Evolutionary conservation across 1,140 invertebrate genomes (phyloP).

Genomic region (Pseudomyrmex concolor): DNA sequence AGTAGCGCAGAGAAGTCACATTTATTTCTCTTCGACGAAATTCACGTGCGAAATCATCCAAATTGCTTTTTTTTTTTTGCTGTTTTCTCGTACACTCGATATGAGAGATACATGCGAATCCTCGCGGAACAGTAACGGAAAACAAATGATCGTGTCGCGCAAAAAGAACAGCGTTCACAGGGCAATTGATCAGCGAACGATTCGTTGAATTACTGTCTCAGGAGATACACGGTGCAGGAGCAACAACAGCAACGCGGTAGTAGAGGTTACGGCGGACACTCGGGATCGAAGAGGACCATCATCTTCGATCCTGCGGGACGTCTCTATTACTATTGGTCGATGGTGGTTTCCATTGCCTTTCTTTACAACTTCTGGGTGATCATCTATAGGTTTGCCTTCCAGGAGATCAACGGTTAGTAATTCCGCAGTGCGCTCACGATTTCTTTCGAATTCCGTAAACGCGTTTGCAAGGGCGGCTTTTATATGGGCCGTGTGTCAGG

Average conservation of each 20-base stretch:
- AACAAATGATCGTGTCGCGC: constrained; percentile 5
- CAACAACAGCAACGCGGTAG: constrained; percentile 84
- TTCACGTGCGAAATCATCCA: not conserved
- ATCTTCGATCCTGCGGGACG: constrained; percentile 96
- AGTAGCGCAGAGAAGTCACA: too few relatives aligned
- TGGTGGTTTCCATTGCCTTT: constrained; percentile 98
- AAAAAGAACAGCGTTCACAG: not conserved
- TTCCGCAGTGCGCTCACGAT: constrained; percentile 61
- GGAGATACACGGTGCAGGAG: constrained; percentile 83
- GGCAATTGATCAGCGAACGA: constrained; percentile 19
- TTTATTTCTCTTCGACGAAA: too few relatives aligned
- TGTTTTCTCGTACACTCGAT: not conserved
- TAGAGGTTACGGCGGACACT: constrained; percentile 81
- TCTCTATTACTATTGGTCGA: constrained; percentile 97
- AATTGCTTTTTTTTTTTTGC: not conserved
- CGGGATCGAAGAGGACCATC: constrained; percentile 89
- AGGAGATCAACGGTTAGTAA: constrained; percentile 92
- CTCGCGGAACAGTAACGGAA: constrained; percentile 3
- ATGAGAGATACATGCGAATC: constrained; percentile 13
- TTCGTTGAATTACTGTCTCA: constrained; percentile 58
- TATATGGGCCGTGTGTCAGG: not conserved
- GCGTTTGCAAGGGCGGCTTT: not conserved
- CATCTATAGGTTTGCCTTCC: constrained; percentile 99
- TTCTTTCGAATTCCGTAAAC: not conserved
- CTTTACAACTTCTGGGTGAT: constrained; percentile 99